Evolutionary conservation across 2,888 invertebrate species (phyloP), one percentile per base, ranked within the genome.

Genomic region (Operophtera brumata): DNA sequence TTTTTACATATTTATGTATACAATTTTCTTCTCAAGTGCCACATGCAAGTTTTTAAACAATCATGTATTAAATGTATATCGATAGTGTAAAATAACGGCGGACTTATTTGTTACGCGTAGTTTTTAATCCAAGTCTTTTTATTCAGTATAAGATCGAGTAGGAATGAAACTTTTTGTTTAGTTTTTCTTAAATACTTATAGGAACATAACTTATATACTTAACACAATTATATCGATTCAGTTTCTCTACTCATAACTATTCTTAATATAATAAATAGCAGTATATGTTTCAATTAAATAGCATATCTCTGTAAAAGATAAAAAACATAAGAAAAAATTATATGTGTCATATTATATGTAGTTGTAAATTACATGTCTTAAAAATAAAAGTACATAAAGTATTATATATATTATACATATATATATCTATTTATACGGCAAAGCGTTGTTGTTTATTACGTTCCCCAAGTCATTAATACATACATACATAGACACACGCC

Each of bases 11-110:
- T 52, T 35, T 46, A 36, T 47, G 36, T 42, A 36, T 34, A 39
- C 32, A 39, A 42, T 12, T n/a, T 28, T 52, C 11, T 32, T 49
- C 34, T 47, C 37, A 20, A 30, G 50, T 50, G 55, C 55, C 50
- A 50, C 39, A 10, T 39, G 25, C 32, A 36, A 30, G 26, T 44
- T 25, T 25, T 32, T 44, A 28, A 37, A 47, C 26, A 41, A 10
- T 35, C 12, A 13, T 39, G 44, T 35, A 52, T 52, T 11, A 12
- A 46, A 52, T 46, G 40, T 40, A 39, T 39, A 28, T 47, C 13
- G 28, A 10, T 28, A 37, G 14, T 30, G 13, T 26, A 35, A 26
- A 36, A 34, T 34, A 34, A 2, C 20, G 20, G 20, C 20, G 4
- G 20, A 20, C n/a, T n/a, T n/a, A n/a, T n/a, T n/a, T n/a, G n/a